Evolutionary conservation across 1,140 invertebrate genomes (phyloP), one percentile per base, ranked within the genome.

Genomic region (Cylas formicarius): DNA sequence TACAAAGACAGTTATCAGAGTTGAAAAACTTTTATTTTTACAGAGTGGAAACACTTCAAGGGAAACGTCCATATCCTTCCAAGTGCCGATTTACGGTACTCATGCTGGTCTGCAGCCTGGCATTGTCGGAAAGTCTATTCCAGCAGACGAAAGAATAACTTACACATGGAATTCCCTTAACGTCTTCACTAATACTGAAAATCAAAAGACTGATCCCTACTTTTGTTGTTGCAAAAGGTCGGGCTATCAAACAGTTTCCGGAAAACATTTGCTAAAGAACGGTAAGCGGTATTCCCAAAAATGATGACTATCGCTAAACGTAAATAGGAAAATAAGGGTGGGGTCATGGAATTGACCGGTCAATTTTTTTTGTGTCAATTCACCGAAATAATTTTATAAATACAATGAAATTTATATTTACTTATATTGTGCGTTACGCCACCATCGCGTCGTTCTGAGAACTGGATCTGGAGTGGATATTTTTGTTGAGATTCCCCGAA

Each of bases 141-240:
- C 53, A 27, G 1, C 20, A 20, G 45, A 44, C 13, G 75, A 77
- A 57, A 72, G 73, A 42, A 70, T 81, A 21, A 78, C 75, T 2
- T 83, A 82, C 61, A 72, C 77, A 5, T 84, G 82, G 82, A 76
- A 73, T 19, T 76, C 80, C 44, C 67, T 84, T 32, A 81, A 81
- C 57, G 80, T 80, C 8, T 82, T 76, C 49, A 71, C 45, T 7
- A 47, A 44, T n/a, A 38, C 33, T 19, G 24, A 42, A 17, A n/a
- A 19, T 4, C 16, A 31, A n/a, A 20, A 50, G 26, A 39, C 41
- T 23, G 24, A 56, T 33, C 26, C 41, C 4, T 21, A 11, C 11
- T 14, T 18, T 7, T 50, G 33, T 43, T 55, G 41, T 31, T 44
- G 35, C n/a, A 33, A 32, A 27, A 48, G 16, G 1, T n/a, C n/a